Base-by-base conservation (phyloP, 2,888 invertebrate species). In the Pachliopta kotzebuea region DNA sequence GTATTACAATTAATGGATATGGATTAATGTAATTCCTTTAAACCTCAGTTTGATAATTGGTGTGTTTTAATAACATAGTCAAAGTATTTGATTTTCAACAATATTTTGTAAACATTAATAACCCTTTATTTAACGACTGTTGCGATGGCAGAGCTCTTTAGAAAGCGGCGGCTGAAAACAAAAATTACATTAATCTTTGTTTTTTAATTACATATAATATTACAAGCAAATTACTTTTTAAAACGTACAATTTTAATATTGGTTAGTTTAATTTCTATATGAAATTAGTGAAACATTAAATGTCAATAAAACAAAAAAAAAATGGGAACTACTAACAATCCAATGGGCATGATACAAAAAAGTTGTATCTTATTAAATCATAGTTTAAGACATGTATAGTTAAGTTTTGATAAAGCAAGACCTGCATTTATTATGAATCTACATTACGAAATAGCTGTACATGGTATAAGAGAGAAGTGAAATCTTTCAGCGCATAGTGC, bases 131-230 rank as follows among this genome's bases (percentile, higher is more conserved):
- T 85, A 85, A 72, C 72, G 73, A 77, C 72, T 76, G 71, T 45
- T 78, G 83, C 84, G 85, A 76, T 82, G 84, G 71, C 76, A n/a
- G 65, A 77, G 78, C 80, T 80, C 81, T 79, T 88, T 88, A 91
- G 84, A 74, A 90, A 80, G 89, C 90, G 80, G 90, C 89, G 81
- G 90, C 91, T 91, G 91, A 76, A 91, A 90, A 79, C 77, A 69
- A 78, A 80, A 79, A 72, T 68, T 58, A 37, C 31, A 56, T 50
- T 57, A 57, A 29, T 63, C 54, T 23, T 4, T 8, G 21, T 52
- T 1, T 52, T 52, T n/a, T 50, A 20, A n/a, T 52, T 3, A 52
- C 11, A 1, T 45, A n/a, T 45, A 45, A 45, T n/a, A 18, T 45
- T 4, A n/a, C 7, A 6, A n/a, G 45, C 45, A 45, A 45, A n/a